Percentiles rank a stretch among this genome's conserved stretches.
Conservation (phyloP, 2,888 invertebrate genomes). For the Corythucha ciliata region DNA sequence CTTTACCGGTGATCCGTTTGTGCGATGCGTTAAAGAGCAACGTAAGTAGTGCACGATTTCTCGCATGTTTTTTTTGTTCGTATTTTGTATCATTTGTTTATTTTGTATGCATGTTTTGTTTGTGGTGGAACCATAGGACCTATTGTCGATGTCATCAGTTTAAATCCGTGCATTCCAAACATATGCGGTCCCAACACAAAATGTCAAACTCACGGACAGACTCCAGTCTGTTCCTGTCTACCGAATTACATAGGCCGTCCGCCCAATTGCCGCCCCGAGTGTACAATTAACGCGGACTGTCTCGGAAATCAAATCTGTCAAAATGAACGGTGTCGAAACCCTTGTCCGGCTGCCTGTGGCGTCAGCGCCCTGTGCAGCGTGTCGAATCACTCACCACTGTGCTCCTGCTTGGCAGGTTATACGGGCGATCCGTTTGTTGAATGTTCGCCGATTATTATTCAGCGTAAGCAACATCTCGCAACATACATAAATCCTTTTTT, state of each 20-base stretch:
- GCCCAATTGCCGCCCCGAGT: constrained; percentile 57
- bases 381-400: constrained; percentile 47
- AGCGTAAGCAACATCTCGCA: constrained; percentile 31
- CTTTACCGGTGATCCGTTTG: constrained; percentile 66
- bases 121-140: constrained; percentile 31
- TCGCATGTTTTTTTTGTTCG: constrained; percentile 17
- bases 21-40: constrained; percentile 47
- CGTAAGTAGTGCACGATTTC: constrained; percentile 34
- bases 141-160: too few relatives aligned
- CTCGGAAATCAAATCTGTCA: constrained; percentile 46
- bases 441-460: constrained; percentile 43
- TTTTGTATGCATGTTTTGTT: constrained; percentile 25
- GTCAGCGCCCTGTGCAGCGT: constrained; percentile 55
- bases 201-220: constrained; percentile 46
- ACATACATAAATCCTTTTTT: too few relatives aligned
- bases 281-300: constrained; percentile 50
- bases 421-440: constrained; percentile 56
- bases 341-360: constrained; percentile 59
- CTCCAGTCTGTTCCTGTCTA: constrained; percentile 48
- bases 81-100: too few relatives aligned
- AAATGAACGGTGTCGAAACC: constrained; percentile 48
- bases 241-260: constrained; percentile 52
- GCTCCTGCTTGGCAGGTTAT: constrained; percentile 47
- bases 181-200: constrained; percentile 52
- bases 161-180: constrained; percentile 69